Evolutionary conservation across 2,113 vertebrate genomes (phyloP).

Genomic region (Panurus biarmicus): DNA sequence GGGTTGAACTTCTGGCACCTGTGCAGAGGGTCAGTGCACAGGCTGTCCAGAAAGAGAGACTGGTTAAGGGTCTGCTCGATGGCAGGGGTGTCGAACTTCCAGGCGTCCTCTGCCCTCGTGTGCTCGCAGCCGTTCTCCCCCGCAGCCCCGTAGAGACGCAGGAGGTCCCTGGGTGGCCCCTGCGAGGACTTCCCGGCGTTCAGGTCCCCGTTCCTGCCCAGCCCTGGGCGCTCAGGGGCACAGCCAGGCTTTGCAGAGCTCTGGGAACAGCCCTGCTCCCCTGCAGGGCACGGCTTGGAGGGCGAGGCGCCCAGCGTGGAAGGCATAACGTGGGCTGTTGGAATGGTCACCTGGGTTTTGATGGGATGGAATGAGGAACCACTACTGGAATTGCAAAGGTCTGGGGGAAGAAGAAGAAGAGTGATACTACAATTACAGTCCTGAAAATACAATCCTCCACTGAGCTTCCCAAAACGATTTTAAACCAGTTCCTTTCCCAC

Average conservation of each 20-base stretch:
- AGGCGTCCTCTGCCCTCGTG: constrained; percentile 73
- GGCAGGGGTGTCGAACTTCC: constrained; percentile 83
- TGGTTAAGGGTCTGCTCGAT: constrained; percentile 89
- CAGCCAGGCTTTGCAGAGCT: constrained; percentile 72
- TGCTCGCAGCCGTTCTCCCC: constrained; percentile 79
- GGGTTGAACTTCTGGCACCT: constrained; percentile 71
- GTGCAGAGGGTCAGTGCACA: constrained; percentile 79
- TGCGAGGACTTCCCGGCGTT: constrained; percentile 22
- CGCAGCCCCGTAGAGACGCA: constrained; percentile 71
- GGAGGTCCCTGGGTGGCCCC: constrained; percentile 64
- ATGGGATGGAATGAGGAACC: constrained; percentile 91
- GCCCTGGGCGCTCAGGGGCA: constrained; percentile 53
- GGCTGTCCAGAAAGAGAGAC: constrained; percentile 75
- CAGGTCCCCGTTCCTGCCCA: constrained; percentile 46
- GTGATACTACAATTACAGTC: not conserved
- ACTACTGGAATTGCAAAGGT: constrained; percentile 82
- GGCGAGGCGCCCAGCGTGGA: constrained; percentile 83
- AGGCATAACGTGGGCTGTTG: constrained; percentile 97
- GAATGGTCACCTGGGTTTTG: constrained; percentile 89
- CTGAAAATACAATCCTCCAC: not conserved
- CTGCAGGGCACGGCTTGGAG: constrained; percentile 69
- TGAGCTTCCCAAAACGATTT: not conserved
- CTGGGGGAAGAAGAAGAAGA: constrained; percentile 69
- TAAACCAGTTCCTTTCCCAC: not conserved
- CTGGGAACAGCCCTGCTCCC: constrained; percentile 50